Conservation (phyloP, 2,797 vertebrate genomes). For the Enteromius thamalakanensis region DNA sequence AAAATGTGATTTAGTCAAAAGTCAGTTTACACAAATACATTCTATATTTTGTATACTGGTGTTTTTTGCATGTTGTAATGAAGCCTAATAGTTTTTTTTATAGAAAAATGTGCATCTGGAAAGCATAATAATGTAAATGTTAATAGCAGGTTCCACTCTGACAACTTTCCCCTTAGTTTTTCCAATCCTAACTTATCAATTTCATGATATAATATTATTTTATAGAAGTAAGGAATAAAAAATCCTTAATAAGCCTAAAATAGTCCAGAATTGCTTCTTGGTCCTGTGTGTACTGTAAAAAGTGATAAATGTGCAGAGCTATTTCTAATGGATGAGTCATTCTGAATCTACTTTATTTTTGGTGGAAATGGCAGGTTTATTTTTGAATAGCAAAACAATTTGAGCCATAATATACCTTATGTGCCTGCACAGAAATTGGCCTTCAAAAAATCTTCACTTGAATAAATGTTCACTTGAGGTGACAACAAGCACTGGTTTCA, state of each 20-base stretch:
- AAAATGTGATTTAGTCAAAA: neutral
- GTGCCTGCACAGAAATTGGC: neutral
- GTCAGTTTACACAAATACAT: neutral
- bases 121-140: neutral
- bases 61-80: neutral
- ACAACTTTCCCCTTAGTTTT: neutral
- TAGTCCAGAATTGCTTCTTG: neutral
- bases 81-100: neutral
- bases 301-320: neutral
- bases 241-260: neutral
- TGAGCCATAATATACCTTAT: neutral
- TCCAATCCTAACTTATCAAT: neutral
- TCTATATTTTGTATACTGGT: neutral
- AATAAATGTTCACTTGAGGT: neutral
- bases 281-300: neutral
- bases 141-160: neutral
- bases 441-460: neutral
- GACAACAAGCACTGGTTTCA: neutral
- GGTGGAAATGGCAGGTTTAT: neutral
- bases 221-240: neutral
- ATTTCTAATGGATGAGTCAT: neutral
- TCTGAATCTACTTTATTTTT: neutral
- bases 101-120: neutral
- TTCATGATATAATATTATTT: neutral
- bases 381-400: slow-evolving; percentile 1